These are phyloP conservation scores for Centruroides sculpturatus DNA, from an alignment of 1,140 invertebrate genomes.

Conservation along the genomic window DNA sequence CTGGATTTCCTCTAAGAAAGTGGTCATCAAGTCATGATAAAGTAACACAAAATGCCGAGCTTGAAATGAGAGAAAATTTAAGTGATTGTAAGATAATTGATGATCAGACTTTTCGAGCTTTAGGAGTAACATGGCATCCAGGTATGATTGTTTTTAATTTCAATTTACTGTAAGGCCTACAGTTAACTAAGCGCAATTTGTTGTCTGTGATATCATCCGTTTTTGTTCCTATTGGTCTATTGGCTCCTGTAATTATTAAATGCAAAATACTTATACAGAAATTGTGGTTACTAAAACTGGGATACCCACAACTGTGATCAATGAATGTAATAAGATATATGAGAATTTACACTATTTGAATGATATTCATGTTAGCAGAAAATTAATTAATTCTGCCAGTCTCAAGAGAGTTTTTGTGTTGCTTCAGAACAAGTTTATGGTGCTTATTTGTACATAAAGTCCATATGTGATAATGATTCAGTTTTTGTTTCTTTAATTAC, in stretches of 20 bases:
- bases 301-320: conserved; percentile 10
- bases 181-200: no score
- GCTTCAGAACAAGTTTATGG: not conserved
- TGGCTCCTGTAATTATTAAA: conserved; percentile 25
- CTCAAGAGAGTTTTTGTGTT: conserved; percentile 7
- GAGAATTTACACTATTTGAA: not conserved
- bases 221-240: conserved; percentile 28
- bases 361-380: not conserved
- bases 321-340: not conserved
- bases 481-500: conserved; percentile 2
- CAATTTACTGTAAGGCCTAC: no score
- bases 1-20: no score
- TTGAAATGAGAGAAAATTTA: no score
- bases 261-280: conserved; percentile 28
- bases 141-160: conserved; percentile 13
- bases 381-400: not conserved
- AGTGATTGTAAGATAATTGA: no score
- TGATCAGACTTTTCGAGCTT: no score
- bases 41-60: no score
- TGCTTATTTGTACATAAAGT: not conserved
- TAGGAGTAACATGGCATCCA: no score
- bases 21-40: no score
- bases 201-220: conserved; percentile 2
- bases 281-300: conserved; percentile 21
- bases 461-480: not conserved